Conservation (phyloP, 2,797 vertebrate species). For the Gouania willdenowi region DNA sequence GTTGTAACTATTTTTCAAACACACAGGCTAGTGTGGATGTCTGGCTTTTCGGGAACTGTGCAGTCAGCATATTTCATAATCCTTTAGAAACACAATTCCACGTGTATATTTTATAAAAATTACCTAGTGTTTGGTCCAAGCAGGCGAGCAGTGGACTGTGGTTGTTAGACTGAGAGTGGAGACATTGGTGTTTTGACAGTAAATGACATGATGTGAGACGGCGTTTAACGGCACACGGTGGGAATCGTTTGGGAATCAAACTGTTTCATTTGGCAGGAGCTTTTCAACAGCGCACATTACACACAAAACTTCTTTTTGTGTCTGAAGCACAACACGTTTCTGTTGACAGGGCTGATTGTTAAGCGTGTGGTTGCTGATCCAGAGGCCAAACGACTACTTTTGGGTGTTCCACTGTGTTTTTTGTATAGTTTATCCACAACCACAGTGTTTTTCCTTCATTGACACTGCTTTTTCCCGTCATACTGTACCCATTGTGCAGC, state of each 20-base stretch:
- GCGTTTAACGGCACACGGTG: slow-evolving; percentile 46
- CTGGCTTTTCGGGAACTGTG: slow-evolving; percentile 45
- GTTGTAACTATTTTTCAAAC: slow-evolving; percentile 7
- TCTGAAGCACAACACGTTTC: slow-evolving; percentile 61
- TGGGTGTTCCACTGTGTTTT: slow-evolving; percentile 63
- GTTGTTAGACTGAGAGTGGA: slow-evolving; percentile 57
- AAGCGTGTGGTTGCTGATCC: slow-evolving; percentile 78
- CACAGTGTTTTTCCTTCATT: slow-evolving; percentile 43
- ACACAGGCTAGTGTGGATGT: slow-evolving; percentile 26
- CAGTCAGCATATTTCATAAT: slow-evolving; percentile 70
- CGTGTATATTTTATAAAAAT: slow-evolving; percentile 54
- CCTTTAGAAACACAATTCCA: slow-evolving; percentile 71
- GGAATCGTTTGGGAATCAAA: slow-evolving; percentile 51
- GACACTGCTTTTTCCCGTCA: slow-evolving; percentile 40
- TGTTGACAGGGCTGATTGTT: slow-evolving; percentile 77
- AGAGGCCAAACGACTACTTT: slow-evolving; percentile 62
- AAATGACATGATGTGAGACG: slow-evolving; percentile 59
- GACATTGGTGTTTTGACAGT: slow-evolving; percentile 65
- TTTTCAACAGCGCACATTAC: slow-evolving; percentile 58
- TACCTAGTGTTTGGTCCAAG: slow-evolving; percentile 46
- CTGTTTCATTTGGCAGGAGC: slow-evolving; percentile 65
- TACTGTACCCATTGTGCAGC: slow-evolving; percentile 60
- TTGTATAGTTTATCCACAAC: slow-evolving; percentile 54
- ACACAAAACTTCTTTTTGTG: slow-evolving; percentile 66
- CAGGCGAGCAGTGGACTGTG: slow-evolving; percentile 56